Percentiles rank a stretch among this genome's conserved stretches.
Evolutionary conservation across 2,888 invertebrate genomes (phyloP).

Genomic region (Molorchus minor): DNA sequence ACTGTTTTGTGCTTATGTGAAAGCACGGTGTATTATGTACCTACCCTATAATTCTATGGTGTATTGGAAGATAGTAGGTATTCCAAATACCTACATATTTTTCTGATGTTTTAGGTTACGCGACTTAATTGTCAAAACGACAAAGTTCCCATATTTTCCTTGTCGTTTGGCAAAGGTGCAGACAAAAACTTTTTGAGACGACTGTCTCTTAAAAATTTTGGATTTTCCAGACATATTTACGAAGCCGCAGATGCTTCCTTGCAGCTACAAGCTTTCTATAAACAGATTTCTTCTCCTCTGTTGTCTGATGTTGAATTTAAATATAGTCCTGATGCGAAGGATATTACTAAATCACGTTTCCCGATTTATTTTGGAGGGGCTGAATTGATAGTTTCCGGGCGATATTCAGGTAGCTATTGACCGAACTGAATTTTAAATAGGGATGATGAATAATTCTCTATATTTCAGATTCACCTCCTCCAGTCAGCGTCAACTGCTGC

Average conservation of each 20-base stretch:
- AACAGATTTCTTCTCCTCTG: conserved; percentile 72
- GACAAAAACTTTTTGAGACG: conserved; percentile 72
- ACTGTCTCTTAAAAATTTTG: conserved; percentile 70
- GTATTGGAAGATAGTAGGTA: too few species aligned
- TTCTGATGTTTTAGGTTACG: conserved; percentile 45
- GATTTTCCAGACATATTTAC: conserved; percentile 74
- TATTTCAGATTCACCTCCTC: background rate
- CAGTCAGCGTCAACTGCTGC: background rate
- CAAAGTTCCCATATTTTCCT: conserved; percentile 65
- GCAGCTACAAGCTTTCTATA: conserved; percentile 72
- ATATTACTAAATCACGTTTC: conserved; percentile 67
- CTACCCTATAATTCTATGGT: too few species aligned
- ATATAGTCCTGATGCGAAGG: conserved; percentile 66
- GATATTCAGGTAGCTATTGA: conserved; percentile 18
- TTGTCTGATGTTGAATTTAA: conserved; percentile 71
- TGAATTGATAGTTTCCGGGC: conserved; percentile 72
- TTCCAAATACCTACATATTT: too few species aligned
- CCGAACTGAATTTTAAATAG: background rate
- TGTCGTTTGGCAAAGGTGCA: conserved; percentile 74
- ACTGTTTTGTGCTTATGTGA: too few species aligned
- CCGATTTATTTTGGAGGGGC: conserved; percentile 70
- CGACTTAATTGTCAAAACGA: conserved; percentile 31
- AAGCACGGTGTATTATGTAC: too few species aligned
- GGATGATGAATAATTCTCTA: background rate
- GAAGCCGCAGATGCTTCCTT: conserved; percentile 72